Evolutionary conservation across 2,113 vertebrate genomes (phyloP), one percentile per base, ranked within the genome.

Genomic region (Neolamprologus fasciatus): DNA sequence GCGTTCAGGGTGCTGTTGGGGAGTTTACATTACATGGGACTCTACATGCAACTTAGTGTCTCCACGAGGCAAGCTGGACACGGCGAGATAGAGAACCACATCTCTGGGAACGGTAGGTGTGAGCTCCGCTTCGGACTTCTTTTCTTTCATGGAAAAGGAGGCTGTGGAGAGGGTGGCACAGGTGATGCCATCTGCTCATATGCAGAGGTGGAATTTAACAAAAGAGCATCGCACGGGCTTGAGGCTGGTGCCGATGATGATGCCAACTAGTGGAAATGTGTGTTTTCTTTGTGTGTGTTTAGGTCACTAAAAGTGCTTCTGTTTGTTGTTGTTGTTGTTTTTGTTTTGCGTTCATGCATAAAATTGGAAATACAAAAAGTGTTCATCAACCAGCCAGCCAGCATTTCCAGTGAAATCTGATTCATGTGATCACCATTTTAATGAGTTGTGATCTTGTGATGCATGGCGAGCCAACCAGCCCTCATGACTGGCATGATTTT

Each of bases 11-110:
- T 97, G 95, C 96, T 97, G 93, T 96, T 98, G 95, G 96, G 97
- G 97, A 96, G 96, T 95, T 96, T 98, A 93, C 98, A 98, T 94
- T 99, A 96, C 95, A 92, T 98, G 97, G 98, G 98, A 97, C 97
- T 99, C 97, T 98, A 97, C 96, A 93, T 98, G 91, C 98, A 98
- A 97, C 97, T 98, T 96, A 96, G 97, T 94, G 96, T 94, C 86
- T 95, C 96, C 95, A 94, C 97, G 79, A 96, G 96, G 78, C 96
- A 97, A 94, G 93, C 93, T 89, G 96, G 96, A 93, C 96, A 95
- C 92, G 95, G 96, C 85, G 96, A 97, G 89, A 94, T 96, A 89
- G 96, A 97, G 95, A 97, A 97, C 96, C 97, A 95, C 93, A 94
- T 97, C 95, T 95, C 97, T 57, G 97, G 97, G 93, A 97, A 97